A percentile compares a stretch with the other conserved stretches of the same genome.
These are phyloP conservation scores for Temnothorax ravouxi DNA, from an alignment of 2,888 invertebrate genomes.

Conservation along the genomic window DNA sequence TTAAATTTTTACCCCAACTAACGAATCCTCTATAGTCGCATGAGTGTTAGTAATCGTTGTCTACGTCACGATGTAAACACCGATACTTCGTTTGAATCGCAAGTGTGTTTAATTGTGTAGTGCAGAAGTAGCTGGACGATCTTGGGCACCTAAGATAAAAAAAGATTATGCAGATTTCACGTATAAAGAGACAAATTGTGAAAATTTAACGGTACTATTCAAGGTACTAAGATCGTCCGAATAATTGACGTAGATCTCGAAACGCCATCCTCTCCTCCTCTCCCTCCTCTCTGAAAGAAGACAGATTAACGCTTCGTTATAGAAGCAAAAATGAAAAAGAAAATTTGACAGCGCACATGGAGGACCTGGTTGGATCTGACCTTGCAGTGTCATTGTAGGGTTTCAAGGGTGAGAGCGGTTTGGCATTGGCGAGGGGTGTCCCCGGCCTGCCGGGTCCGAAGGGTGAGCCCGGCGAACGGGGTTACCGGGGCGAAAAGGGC, in stretches of 20 bases:
- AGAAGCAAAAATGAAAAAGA: slow-evolving; percentile 47
- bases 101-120: slow-evolving; percentile 59
- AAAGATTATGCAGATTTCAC: background rate
- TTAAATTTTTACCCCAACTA: slow-evolving; percentile 74
- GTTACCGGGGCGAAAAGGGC: slow-evolving; percentile 90
- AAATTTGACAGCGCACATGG: slow-evolving; percentile 70
- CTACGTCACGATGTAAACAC: slow-evolving; percentile 41
- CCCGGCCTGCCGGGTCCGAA: slow-evolving; percentile 88
- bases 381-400: slow-evolving; percentile 87
- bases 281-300: slow-evolving; percentile 63
- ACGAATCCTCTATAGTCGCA: slow-evolving; percentile 69
- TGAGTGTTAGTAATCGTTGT: slow-evolving; percentile 67
- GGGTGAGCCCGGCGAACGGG: slow-evolving; percentile 88
- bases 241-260: slow-evolving; percentile 55
- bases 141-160: slow-evolving; percentile 33
- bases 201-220: background rate
- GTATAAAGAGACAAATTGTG: background rate
- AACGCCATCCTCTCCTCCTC: slow-evolving; percentile 61
- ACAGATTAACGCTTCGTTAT: slow-evolving; percentile 65
- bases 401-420: slow-evolving; percentile 87
- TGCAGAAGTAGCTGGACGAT: slow-evolving; percentile 46
- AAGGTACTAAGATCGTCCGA: slow-evolving; percentile 56
- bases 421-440: slow-evolving; percentile 89
- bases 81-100: slow-evolving; percentile 55
- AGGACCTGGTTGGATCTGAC: slow-evolving; percentile 85